A percentile compares a stretch with the other conserved stretches of the same genome.
phyloP scores from a whole-genome alignment of 2,888 invertebrate species.

The Ophioninae sp. region DNA sequence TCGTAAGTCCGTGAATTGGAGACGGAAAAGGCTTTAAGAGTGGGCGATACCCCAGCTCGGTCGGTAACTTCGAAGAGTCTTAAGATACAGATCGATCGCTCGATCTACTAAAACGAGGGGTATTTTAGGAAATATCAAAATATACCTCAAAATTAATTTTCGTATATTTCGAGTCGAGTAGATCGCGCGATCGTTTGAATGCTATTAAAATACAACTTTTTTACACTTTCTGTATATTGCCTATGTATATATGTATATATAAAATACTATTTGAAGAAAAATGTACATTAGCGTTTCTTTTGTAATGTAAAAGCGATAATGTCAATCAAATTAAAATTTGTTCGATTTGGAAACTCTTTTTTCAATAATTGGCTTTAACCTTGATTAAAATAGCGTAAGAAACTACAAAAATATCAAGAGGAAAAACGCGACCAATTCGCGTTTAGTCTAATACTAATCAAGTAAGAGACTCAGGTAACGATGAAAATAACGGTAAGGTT shows the following conservation, averaged over 20 bases:
- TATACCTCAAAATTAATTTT: too few species aligned
- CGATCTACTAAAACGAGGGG: too few species aligned
- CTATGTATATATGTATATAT: background rate
- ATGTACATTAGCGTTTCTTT: background rate
- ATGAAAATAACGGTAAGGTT: background rate
- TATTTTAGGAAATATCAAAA: too few species aligned
- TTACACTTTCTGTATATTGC: too few species aligned
- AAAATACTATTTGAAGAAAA: background rate
- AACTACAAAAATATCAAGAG: background rate
- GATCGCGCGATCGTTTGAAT: too few species aligned
- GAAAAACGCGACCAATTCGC: background rate
- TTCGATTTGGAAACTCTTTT: background rate
- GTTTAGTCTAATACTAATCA: background rate
- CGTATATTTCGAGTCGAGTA: too few species aligned
- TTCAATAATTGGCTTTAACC: background rate
- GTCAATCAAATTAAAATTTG: background rate
- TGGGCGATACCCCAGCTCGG: too few species aligned
- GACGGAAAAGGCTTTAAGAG: too few species aligned
- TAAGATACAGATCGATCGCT: too few species aligned
- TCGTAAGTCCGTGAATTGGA: too few species aligned
- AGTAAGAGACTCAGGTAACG: background rate
- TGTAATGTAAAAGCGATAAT: background rate
- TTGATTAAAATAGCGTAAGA: background rate
- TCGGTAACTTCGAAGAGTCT: too few species aligned
- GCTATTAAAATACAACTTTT: too few species aligned